phyloP scores from a whole-genome alignment of 2,888 invertebrate species.

The Xanthia togata region DNA sequence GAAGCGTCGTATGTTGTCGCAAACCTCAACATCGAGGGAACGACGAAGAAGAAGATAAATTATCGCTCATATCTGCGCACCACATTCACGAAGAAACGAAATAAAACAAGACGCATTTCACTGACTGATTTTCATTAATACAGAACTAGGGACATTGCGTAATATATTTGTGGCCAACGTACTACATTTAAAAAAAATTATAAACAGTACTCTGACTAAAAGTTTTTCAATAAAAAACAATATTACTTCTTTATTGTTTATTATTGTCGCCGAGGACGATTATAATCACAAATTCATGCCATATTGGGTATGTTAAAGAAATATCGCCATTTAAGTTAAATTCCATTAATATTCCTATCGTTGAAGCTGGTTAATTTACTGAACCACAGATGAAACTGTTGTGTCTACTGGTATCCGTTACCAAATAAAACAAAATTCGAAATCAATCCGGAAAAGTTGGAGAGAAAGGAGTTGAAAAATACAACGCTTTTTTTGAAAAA shows the following conservation, averaged over 20 bases:
- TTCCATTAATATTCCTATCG: neutral
- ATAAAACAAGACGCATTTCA: neutral
- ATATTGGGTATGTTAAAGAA: neutral
- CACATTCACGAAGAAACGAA: neutral
- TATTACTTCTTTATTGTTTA: neutral
- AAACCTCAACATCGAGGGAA: too few relatives aligned
- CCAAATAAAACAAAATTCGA: neutral
- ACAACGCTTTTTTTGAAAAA: rapidly evolving
- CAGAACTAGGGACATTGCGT: neutral
- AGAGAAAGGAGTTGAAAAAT: neutral
- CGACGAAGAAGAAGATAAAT: too few relatives aligned
- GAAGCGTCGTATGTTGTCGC: too few relatives aligned
- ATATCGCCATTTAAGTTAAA: neutral
- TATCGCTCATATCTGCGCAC: neutral
- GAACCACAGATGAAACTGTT: neutral
- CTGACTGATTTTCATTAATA: neutral
- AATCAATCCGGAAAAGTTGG: neutral
- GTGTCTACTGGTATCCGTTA: neutral
- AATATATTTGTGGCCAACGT: neutral
- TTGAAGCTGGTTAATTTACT: neutral
- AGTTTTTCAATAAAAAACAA: neutral
- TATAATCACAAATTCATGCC: neutral
- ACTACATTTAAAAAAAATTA: neutral
- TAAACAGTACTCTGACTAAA: neutral
- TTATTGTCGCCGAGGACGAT: neutral